Base-by-base conservation (phyloP, 2,113 vertebrate species). In the Corydoras sp. region DNA sequence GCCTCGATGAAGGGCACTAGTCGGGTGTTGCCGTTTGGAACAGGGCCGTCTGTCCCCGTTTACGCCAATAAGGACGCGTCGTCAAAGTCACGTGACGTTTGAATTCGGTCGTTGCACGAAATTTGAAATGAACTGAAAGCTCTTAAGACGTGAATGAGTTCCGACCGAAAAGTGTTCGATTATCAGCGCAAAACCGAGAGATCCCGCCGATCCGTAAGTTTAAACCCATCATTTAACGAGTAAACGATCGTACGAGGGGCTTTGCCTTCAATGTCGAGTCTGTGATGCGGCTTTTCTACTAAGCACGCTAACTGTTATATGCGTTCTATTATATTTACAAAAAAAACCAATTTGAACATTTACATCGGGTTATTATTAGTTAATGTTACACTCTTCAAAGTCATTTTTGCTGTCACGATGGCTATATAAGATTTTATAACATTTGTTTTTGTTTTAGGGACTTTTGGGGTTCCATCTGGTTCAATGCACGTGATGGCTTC, bases 41-140 rank as follows among this genome's bases (percentile, higher is more conserved):
- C 10, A 10, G 11, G 10, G 10, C 13, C 10, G 5, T 3, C 68
- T 69, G 79, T 32, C 29, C 67, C 62, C 14, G 10, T 0, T 29
- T 15, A 50, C 66, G 49, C 89, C 85, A 89, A 90, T 91, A 3
- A 49, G 2, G 7, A 67, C 0, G 14, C 2, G 10, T 18, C 5
- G 4, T 2, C 56, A 1, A 3, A 3, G 58, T 82, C 86, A 86
- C 78, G 71, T 87, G 85, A 81, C 50, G 72, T 69, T 79, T 24
- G 18, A 62, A 71, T 65, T 9, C 53, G 51, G 69, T 0, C 49
- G 18, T 32, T 35, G 78, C 77, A 77, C 80, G 63, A 83, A 86
- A 86, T 91, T 91, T 91, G 83, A 91, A 91, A 85, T 65, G 76
- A 60, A 12, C 76, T 72, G 71, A 58, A 18, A 11, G 10, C 2